Conservation (phyloP, 2,797 vertebrate species). For the Enteromius paludinosus region DNA sequence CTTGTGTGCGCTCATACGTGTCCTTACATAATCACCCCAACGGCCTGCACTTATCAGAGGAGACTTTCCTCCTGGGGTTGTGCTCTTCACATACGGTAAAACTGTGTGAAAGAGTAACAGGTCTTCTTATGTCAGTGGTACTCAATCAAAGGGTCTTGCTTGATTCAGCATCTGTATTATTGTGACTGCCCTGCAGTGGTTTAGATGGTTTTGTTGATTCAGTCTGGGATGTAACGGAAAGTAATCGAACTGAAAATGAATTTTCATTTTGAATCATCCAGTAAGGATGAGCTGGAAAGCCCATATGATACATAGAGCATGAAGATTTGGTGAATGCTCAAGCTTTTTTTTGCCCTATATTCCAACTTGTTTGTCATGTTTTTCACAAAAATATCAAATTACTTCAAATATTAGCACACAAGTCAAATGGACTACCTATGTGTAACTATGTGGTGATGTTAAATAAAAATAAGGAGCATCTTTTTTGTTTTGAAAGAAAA, state of each 20-base stretch:
- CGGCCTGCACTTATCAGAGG: not conserved
- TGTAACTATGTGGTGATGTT: not conserved
- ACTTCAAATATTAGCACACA: not conserved
- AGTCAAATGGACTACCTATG: not conserved
- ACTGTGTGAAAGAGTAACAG: not conserved
- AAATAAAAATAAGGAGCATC: not conserved
- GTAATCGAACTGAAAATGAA: not conserved
- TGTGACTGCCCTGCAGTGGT: not conserved
- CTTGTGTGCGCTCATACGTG: slow-evolving; percentile 28
- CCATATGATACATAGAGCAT: not conserved
- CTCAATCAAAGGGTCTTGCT: not conserved
- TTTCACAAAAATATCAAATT: not conserved
- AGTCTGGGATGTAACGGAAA: not conserved
- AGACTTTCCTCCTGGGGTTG: not conserved
- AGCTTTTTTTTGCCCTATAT: not conserved
- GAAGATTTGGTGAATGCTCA: not conserved
- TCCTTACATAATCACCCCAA: slow-evolving; percentile 40
- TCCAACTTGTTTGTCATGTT: not conserved
- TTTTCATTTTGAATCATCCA: not conserved
- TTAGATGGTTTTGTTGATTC: not conserved
- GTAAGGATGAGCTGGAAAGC: not conserved
- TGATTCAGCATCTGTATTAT: not conserved
- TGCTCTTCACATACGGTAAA: not conserved
- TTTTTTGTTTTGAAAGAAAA: not conserved
- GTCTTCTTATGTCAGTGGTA: not conserved